phyloP scores from a whole-genome alignment of 2,113 vertebrate species.

The Caranx melampygus region DNA sequence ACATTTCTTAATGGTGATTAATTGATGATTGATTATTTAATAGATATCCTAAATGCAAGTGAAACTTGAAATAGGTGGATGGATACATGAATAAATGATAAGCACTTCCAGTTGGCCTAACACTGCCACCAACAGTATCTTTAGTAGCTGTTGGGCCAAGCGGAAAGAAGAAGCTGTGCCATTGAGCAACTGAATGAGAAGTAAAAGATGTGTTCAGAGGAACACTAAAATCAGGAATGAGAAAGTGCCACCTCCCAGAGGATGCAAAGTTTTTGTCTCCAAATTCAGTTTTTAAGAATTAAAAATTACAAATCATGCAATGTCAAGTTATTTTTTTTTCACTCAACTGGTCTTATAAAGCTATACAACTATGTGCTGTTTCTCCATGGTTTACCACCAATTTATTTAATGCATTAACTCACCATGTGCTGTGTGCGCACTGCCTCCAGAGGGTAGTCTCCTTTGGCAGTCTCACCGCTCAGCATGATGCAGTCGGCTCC shows the following conservation, averaged over 20 bases:
- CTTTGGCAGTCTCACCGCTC: constrained; percentile 96
- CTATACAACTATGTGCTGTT: background rate
- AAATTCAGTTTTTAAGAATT: background rate
- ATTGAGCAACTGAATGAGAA: background rate
- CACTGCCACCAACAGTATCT: background rate
- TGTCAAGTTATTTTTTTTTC: background rate
- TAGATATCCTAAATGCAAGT: background rate
- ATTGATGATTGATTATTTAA: background rate
- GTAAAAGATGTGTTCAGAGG: constrained; percentile 5
- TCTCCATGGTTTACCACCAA: background rate
- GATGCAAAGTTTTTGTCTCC: background rate
- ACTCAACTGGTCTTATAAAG: background rate
- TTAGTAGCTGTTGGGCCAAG: constrained; percentile 3
- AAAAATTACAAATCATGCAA: background rate
- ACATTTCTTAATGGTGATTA: background rate
- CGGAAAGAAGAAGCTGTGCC: background rate
- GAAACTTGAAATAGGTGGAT: background rate
- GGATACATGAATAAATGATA: background rate
- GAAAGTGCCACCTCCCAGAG: constrained; percentile 5
- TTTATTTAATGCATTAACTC: constrained; percentile 64
- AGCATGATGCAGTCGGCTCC: constrained; percentile 99
- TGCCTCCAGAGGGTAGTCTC: constrained; percentile 98
- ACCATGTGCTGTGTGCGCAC: constrained; percentile 98
- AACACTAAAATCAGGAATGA: constrained; percentile 1
- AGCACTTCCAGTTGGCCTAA: constrained; percentile 4